A percentile compares a stretch with the other conserved stretches of the same genome.
Conservation (phyloP, 2,113 vertebrate species). For the Pteronura brasiliensis region DNA sequence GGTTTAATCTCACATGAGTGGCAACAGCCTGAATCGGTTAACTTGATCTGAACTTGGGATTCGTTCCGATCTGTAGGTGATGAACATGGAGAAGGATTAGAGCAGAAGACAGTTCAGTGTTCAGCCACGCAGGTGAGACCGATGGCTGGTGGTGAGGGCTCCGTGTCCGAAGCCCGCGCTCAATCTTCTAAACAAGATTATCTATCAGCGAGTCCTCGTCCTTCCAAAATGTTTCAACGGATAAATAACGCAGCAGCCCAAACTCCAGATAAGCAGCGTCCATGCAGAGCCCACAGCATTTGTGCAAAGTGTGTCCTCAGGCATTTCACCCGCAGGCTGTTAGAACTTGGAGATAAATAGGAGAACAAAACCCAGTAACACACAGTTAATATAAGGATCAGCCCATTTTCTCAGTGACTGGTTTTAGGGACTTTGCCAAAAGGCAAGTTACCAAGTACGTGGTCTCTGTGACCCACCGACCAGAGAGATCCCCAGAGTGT, state of each 20-base stretch:
- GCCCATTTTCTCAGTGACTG: background rate
- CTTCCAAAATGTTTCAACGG: constrained; percentile 38
- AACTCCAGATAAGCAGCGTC: background rate
- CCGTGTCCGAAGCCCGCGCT: constrained; percentile 15
- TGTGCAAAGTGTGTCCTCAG: background rate
- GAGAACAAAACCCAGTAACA: background rate
- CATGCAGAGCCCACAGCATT: background rate
- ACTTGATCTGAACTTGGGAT: constrained; percentile 29
- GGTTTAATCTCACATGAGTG: background rate
- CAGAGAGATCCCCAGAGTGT: background rate
- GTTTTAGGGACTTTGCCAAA: background rate
- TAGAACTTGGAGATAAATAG: background rate
- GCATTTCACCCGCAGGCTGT: background rate
- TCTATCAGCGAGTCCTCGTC: background rate
- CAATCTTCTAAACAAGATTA: constrained; percentile 33
- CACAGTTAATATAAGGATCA: background rate
- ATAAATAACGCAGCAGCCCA: background rate
- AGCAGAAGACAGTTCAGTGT: constrained; percentile 25
- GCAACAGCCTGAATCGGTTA: background rate
- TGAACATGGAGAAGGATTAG: background rate
- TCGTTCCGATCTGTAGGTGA: background rate
- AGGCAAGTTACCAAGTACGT: background rate
- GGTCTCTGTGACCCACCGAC: background rate
- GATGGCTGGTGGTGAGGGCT: background rate
- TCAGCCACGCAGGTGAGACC: background rate